Evolutionary conservation across 2,797 vertebrate species (phyloP).

Genomic region (Champsocephalus gunnari): DNA sequence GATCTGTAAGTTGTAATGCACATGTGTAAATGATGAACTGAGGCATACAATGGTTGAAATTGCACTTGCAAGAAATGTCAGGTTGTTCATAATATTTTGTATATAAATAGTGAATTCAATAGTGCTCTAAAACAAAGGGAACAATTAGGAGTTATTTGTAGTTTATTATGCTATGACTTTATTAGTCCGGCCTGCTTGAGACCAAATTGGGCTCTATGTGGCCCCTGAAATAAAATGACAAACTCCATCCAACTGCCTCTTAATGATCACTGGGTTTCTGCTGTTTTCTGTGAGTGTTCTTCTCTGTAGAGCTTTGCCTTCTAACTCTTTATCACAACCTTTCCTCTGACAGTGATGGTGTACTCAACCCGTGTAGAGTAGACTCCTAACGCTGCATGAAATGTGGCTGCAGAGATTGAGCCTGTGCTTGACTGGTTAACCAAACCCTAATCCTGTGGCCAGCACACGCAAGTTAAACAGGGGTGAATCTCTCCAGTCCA

Average conservation of each 20-base stretch:
- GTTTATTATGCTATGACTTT: too few relatives aligned
- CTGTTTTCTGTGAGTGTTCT: conserved; percentile 53
- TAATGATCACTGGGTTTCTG: conserved; percentile 38
- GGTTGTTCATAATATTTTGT: too few relatives aligned
- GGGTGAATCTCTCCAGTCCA: conserved; percentile 63
- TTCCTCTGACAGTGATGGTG: conserved; percentile 37
- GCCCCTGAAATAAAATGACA: too few relatives aligned
- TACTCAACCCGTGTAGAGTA: conserved; percentile 33
- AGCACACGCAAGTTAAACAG: conserved; percentile 9
- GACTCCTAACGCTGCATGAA: conserved; percentile 56
- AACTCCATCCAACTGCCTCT: conserved; percentile 35
- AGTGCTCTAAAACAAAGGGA: too few relatives aligned
- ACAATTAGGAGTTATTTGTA: too few relatives aligned
- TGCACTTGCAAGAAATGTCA: too few relatives aligned
- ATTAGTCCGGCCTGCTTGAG: too few relatives aligned
- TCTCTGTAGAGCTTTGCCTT: conserved; percentile 49
- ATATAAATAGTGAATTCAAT: too few relatives aligned
- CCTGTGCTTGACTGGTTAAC: conserved; percentile 46
- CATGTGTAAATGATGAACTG: too few relatives aligned
- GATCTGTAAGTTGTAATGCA: too few relatives aligned
- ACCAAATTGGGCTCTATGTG: too few relatives aligned
- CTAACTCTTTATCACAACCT: conserved; percentile 35
- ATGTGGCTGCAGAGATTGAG: conserved; percentile 71
- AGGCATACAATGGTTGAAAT: too few relatives aligned
- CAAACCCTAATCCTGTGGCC: conserved; percentile 31